phyloP scores from a whole-genome alignment of 2,888 invertebrate species.

The Hybos culiciformis region DNA sequence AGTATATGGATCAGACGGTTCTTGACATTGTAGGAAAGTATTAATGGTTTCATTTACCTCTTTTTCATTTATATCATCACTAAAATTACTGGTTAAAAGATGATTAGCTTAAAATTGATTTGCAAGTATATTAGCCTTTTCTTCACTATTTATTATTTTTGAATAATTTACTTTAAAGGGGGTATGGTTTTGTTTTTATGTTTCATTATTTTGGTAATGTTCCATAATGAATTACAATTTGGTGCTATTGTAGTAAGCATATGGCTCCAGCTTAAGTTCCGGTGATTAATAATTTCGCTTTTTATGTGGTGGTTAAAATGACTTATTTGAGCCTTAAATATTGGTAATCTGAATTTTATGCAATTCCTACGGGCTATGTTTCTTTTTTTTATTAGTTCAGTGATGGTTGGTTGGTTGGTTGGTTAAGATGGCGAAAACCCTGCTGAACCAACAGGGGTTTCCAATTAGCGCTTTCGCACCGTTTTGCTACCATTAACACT shows the following conservation, averaged over 20 bases:
- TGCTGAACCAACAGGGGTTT: too few species aligned
- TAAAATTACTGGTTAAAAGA: neutral
- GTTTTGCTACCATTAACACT: too few species aligned
- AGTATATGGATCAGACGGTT: neutral
- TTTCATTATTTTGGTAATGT: neutral
- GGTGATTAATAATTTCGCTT: neutral
- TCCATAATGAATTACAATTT: neutral
- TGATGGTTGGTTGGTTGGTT: too few species aligned
- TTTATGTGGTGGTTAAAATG: neutral
- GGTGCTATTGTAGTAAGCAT: neutral
- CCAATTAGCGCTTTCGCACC: too few species aligned
- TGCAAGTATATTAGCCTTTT: neutral
- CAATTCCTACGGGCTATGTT: neutral
- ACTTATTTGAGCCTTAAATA: neutral
- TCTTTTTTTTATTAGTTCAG: neutral
- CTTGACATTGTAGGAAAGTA: neutral
- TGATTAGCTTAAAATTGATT: neutral
- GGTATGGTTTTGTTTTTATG: neutral
- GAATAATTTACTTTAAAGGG: neutral
- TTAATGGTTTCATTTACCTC: neutral
- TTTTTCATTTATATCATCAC: neutral
- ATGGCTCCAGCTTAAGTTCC: neutral
- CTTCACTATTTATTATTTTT: neutral
- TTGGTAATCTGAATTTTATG: neutral
- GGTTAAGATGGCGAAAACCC: too few species aligned